Evolutionary conservation across 1,140 invertebrate species (phyloP).

Genomic region (Brachionus angularis): DNA sequence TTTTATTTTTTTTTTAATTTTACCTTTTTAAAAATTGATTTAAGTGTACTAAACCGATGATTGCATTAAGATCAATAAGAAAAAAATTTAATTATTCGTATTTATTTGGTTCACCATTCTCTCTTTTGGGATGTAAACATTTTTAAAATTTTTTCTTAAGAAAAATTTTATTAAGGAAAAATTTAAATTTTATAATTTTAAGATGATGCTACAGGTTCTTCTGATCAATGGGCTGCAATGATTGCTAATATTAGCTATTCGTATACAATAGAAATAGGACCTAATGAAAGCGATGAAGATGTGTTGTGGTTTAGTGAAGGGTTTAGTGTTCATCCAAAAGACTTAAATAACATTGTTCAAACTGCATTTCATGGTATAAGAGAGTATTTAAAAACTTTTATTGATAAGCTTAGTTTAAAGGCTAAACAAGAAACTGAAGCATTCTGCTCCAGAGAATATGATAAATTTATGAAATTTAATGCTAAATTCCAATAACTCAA

Average conservation of each 20-base stretch:
- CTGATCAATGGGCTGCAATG: conserved; percentile 1
- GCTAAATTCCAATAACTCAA: too few relatives aligned
- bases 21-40: background rate
- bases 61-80: background rate
- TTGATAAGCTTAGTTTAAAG: background rate
- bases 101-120: conserved; percentile 11
- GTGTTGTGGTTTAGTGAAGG: background rate
- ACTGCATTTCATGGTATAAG: background rate
- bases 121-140: conserved; percentile 15
- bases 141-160: background rate
- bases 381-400: conserved; percentile 40
- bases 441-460: background rate
- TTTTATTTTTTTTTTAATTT: background rate
- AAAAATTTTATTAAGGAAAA: background rate
- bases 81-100: conserved; percentile 24
- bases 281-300: background rate
- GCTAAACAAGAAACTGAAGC: background rate
- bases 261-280: conserved; percentile 25
- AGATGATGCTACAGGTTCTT: conserved; percentile 16
- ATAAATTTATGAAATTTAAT: conserved; percentile 15
- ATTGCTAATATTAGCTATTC: conserved; percentile 26
- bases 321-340: background rate
- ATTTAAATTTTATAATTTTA: background rate
- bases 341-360: conserved; percentile 5
- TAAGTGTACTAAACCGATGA: conserved; percentile 20